Base-by-base conservation (phyloP, 2,888 invertebrate genomes). In the Acholoe squamosa region DNA sequence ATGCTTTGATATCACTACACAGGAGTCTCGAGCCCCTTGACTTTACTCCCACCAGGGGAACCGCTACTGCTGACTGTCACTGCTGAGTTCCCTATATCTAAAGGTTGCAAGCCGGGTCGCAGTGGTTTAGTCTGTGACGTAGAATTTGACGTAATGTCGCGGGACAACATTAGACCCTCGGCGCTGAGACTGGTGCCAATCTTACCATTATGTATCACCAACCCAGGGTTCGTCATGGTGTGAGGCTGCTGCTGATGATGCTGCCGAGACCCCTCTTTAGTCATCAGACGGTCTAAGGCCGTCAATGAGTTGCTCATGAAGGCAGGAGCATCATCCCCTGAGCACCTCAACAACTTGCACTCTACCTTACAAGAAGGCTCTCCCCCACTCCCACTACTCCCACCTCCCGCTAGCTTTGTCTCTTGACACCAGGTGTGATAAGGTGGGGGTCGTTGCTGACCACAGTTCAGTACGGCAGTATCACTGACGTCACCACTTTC, bases 11-110 rank as follows among this genome's bases (percentile, higher is more conserved):
- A 28, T 89, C 89, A 76, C 71, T 76, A 90, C 19, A 90, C 90
- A 10, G 90, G 90, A 12, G 90, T 90, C 84, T 90, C 90, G 0
- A 90, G 28, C 14, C 90, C 90, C 90, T 28, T 90, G 31, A 90
- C 84, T 33, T 56, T 28, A 56, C 90, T 90, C 10, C 90, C 90
- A 31, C 16, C n/a, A 5, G 76, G 31, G 16, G 61, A 56, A 25
- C 80, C 76, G 31, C 28, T 31, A 43, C 43, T 43, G 43, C 10
- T 43, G 43, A 43, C 43, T 10, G 77, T 71, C 3, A 5, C 51
- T 1, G 28, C 5, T 0, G 28, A 61, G 54, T 52, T 31, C 3
- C 5, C 86, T 28, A 54, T 86, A 12, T 52, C 33, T 19, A 86
- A 28, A 12, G 86, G 86, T 22, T 86, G 54, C 14, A 80, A n/a